Conservation (phyloP, 2,888 invertebrate genomes). For the Volucella inflata region DNA sequence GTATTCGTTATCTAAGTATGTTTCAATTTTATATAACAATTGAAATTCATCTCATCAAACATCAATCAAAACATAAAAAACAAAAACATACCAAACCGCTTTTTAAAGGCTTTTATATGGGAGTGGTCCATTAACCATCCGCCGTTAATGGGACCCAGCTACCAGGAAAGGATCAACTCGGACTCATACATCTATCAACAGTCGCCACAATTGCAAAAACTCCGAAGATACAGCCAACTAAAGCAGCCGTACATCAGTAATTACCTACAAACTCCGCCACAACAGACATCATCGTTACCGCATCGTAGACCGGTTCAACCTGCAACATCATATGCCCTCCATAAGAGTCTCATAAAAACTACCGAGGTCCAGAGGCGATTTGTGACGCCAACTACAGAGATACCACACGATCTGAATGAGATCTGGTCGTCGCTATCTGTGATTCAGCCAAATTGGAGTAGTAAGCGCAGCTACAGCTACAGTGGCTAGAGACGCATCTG, state of each 20-base stretch:
- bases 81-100: conserved; percentile 45
- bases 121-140: conserved; percentile 79
- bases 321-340: conserved; percentile 75
- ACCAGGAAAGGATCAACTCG: conserved; percentile 70
- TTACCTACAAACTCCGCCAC: conserved; percentile 50
- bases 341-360: conserved; percentile 69
- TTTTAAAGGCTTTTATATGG: conserved; percentile 78
- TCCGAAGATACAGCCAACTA: conserved; percentile 57
- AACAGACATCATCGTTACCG: conserved; percentile 59
- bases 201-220: conserved; percentile 69
- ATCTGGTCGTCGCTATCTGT: conserved; percentile 75
- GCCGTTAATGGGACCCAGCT: conserved; percentile 73
- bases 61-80: conserved; percentile 46
- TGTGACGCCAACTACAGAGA: conserved; percentile 68
- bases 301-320: conserved; percentile 54
- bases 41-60: conserved; percentile 68
- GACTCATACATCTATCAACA: conserved; percentile 65
- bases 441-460: conserved; percentile 76
- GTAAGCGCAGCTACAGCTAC: conserved; percentile 48
- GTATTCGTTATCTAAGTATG: not conserved
- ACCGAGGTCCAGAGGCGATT: conserved; percentile 63
- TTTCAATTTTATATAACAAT: conserved; percentile 68
- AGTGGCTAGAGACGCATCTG: conserved; percentile 3
- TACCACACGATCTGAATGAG: conserved; percentile 76
- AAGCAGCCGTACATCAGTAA: conserved; percentile 60